phyloP scores from a whole-genome alignment of 2,113 vertebrate species.

The Oncorhynchus kisutch region DNA sequence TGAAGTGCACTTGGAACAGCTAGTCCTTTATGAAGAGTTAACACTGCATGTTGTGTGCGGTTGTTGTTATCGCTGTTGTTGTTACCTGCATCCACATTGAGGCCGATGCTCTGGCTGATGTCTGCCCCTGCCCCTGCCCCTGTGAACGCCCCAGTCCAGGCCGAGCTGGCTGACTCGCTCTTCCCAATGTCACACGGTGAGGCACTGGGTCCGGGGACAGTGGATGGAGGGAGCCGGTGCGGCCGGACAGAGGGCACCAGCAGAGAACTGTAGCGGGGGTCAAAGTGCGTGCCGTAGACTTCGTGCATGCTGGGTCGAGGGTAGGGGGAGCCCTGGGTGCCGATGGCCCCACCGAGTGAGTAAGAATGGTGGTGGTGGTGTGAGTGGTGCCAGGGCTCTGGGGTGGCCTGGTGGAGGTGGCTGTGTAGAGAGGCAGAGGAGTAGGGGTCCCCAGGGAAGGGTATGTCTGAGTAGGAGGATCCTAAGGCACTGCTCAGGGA shows the following conservation, averaged over 20 bases:
- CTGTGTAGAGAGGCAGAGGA: conserved; percentile 82
- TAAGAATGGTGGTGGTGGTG: conserved; percentile 89
- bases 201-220: conserved; percentile 74
- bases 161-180: conserved; percentile 75
- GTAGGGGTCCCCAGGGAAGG: conserved; percentile 88
- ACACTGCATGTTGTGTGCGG: too few species aligned
- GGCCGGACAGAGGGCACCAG: conserved; percentile 89
- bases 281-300: conserved; percentile 89
- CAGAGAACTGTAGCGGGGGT: conserved; percentile 89
- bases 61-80: not conserved
- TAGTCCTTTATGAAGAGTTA: too few species aligned
- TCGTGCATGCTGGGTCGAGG: conserved; percentile 85
- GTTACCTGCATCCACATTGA: conserved; percentile 93
- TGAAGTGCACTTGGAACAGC: too few species aligned
- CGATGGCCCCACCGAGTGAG: conserved; percentile 80
- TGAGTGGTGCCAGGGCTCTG: conserved; percentile 88
- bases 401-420: conserved; percentile 89
- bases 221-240: conserved; percentile 78
- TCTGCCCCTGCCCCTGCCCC: conserved; percentile 79
- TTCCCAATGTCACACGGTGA: conserved; percentile 87
- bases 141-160: conserved; percentile 86
- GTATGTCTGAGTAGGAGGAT: conserved; percentile 83
- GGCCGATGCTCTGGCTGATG: conserved; percentile 85
- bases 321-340: conserved; percentile 82
- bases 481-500: conserved; percentile 77